Evolutionary conservation across 1,140 invertebrate genomes (phyloP).

Genomic region (Pectinophora gossypiella): DNA sequence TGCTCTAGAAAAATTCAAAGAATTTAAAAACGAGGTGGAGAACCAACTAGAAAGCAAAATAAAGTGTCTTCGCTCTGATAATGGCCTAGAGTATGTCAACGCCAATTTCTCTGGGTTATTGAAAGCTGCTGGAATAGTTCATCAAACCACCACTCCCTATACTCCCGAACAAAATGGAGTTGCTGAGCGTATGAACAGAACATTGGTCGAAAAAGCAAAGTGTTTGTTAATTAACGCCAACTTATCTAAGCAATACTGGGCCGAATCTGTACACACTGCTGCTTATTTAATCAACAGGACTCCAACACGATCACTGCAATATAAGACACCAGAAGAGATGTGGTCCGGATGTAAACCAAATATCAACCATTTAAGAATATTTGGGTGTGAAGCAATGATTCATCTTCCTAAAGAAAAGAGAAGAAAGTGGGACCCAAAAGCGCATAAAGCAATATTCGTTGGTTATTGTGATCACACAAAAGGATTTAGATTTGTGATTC

Average conservation of each 20-base stretch:
- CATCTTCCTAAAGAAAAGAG: conserved; percentile 34
- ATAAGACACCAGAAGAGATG: conserved; percentile 29
- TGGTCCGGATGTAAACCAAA: conserved; percentile 29
- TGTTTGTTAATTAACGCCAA: conserved; percentile 17
- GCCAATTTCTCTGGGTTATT: conserved; percentile 36
- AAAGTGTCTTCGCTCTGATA: conserved; percentile 45
- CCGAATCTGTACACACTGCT: conserved; percentile 13
- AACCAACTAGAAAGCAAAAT: conserved; percentile 36
- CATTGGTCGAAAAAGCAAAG: conserved; percentile 33
- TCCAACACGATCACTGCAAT: conserved; percentile 10
- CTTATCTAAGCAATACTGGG: conserved; percentile 12
- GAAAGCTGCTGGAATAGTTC: conserved; percentile 34
- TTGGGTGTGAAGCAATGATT: conserved; percentile 21
- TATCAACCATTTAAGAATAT: conserved; percentile 40
- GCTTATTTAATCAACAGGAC: conserved; percentile 2
- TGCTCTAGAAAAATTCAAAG: conserved; percentile 31
- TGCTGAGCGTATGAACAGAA: conserved; percentile 38
- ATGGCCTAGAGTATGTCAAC: conserved; percentile 56
- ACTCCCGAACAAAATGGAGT: conserved; percentile 56
- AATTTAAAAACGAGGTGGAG: conserved; percentile 33
- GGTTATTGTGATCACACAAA: conserved; percentile 8
- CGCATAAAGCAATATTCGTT: neutral
- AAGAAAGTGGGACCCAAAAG: conserved; percentile 23
- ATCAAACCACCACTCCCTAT: no score
- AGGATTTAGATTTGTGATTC: conserved; percentile 6